Percentiles rank a stretch among this genome's conserved stretches.
Conservation (phyloP, 1,140 invertebrate species). For the Aphis craccivora region DNA sequence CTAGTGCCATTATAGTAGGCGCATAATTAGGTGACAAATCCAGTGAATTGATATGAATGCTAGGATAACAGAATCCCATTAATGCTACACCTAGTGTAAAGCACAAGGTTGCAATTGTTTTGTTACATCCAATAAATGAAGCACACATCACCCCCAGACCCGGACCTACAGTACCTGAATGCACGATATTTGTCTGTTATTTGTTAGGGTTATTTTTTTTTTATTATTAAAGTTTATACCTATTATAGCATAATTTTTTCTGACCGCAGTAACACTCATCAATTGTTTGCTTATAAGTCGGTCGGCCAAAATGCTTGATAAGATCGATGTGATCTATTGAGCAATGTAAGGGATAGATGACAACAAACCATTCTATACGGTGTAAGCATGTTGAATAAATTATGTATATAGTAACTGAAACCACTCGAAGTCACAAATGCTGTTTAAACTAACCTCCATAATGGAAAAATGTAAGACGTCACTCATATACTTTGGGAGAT, state of each 20-base stretch:
- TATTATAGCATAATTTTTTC: slow-evolving; percentile 71
- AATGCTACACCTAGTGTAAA: slow-evolving; percentile 75
- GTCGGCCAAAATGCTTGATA: slow-evolving; percentile 70
- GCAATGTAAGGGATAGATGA: slow-evolving; percentile 71
- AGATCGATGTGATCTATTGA: slow-evolving; percentile 73
- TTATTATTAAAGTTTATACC: slow-evolving; percentile 64
- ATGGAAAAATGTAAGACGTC: slow-evolving; percentile 81
- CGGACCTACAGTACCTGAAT: slow-evolving; percentile 72
- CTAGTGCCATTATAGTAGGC: slow-evolving; percentile 79
- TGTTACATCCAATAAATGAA: slow-evolving; percentile 71
- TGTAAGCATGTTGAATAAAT: background rate
- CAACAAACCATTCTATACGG: slow-evolving; percentile 67
- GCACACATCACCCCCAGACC: slow-evolving; percentile 80
- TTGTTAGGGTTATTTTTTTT: background rate
- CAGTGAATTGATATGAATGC: slow-evolving; percentile 77
- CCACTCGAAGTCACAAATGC: background rate
- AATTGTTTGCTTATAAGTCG: slow-evolving; percentile 68
- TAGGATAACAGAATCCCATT: slow-evolving; percentile 74
- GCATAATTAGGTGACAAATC: slow-evolving; percentile 82
- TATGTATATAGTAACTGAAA: background rate
- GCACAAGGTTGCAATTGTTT: slow-evolving; percentile 70
- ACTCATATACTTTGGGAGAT: slow-evolving; percentile 86
- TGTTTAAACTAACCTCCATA: slow-evolving; percentile 66
- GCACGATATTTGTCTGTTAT: background rate
- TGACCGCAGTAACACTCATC: slow-evolving; percentile 68